A percentile compares a stretch with the other conserved stretches of the same genome.
Conservation (phyloP, 2,797 vertebrate genomes). For the Halcyon leucocephala region DNA sequence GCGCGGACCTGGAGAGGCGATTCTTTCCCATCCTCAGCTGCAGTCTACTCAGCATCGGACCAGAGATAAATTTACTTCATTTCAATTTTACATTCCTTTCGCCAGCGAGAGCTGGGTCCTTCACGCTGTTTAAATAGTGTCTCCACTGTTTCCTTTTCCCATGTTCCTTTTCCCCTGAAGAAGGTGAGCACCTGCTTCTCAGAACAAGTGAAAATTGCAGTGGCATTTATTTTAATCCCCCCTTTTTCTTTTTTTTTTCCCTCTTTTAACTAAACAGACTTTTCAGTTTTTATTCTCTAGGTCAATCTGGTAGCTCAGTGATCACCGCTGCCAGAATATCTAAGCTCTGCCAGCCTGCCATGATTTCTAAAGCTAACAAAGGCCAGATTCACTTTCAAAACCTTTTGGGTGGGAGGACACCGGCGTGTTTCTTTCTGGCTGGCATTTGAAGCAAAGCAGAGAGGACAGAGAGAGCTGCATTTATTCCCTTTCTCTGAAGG, state of each 20-base stretch:
- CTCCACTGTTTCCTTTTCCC: not conserved
- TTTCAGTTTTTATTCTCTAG: not conserved
- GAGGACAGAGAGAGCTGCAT: not conserved
- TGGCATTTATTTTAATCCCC: not conserved
- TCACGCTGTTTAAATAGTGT: not conserved
- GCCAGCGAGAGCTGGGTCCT: not conserved
- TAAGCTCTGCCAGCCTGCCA: not conserved
- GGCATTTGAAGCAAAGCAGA: constrained; percentile 48
- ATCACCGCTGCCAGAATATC: not conserved
- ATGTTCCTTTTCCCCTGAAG: not conserved
- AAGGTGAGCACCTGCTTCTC: not conserved
- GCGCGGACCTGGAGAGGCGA: accelerated
- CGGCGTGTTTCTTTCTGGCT: constrained; percentile 43
- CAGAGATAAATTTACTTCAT: not conserved
- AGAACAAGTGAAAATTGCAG: not conserved
- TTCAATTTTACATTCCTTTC: not conserved
- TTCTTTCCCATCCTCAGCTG: not conserved
- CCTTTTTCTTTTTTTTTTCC: not conserved
- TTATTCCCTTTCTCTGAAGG: constrained; percentile 43
- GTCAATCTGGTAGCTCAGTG: not conserved
- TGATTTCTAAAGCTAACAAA: constrained; percentile 40
- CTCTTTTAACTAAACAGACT: not conserved
- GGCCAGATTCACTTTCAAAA: constrained; percentile 46
- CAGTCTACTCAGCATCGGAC: not conserved
- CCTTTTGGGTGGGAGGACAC: constrained; percentile 46